Conservation (phyloP, 2,797 vertebrate genomes). For the Pipistrellus nathusii region DNA sequence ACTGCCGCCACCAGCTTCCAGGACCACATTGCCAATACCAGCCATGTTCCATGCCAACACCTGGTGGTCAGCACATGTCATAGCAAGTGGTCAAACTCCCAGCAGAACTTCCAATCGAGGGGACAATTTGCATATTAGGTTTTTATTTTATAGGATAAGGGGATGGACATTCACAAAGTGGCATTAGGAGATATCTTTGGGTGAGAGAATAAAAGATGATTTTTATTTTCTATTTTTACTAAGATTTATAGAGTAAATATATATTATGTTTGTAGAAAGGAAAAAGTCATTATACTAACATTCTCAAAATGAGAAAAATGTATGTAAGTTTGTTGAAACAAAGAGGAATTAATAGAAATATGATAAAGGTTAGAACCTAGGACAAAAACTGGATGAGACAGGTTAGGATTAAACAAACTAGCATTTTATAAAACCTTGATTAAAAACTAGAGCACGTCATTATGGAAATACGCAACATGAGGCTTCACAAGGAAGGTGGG, state of each 20-base stretch:
- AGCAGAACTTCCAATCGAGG: rapidly evolving
- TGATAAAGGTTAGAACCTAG: background rate
- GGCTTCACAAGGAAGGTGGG: background rate
- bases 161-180: background rate
- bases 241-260: background rate
- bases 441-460: background rate
- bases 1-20: no score
- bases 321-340: slow-evolving; percentile 1
- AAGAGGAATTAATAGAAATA: background rate
- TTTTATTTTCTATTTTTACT: slow-evolving; percentile 40
- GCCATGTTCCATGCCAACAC: rapidly evolving
- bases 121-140: no score
- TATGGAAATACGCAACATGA: background rate
- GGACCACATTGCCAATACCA: no score
- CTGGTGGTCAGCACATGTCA: no score
- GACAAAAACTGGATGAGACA: background rate
- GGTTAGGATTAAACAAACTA: background rate
- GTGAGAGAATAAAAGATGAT: no score
- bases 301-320: background rate
- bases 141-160: background rate
- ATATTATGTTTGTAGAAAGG: background rate
- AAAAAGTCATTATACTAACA: background rate
- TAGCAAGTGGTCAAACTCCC: no score
- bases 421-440: background rate
- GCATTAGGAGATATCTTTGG: background rate